phyloP scores from a whole-genome alignment of 2,888 invertebrate genomes.

The Ecliptopera silaceata region DNA sequence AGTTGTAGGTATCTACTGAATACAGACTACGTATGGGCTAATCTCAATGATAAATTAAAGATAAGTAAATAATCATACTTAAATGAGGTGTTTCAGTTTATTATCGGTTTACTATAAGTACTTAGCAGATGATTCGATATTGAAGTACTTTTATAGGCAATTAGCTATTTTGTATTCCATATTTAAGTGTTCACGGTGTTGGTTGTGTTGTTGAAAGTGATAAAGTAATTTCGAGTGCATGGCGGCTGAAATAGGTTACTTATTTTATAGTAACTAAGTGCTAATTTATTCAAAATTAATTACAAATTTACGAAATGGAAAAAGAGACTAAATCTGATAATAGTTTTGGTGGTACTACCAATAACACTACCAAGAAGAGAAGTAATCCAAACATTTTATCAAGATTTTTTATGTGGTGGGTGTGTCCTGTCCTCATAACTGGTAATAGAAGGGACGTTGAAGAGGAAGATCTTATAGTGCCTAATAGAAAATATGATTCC shows the following conservation, averaged over 20 bases:
- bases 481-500: constrained; percentile 84
- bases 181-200: constrained; percentile 20
- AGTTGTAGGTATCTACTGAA: neutral
- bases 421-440: constrained; percentile 74
- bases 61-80: constrained; percentile 27
- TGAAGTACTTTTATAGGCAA: constrained; percentile 21
- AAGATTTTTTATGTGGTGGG: constrained; percentile 73
- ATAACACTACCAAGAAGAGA: constrained; percentile 37
- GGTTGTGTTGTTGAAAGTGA: constrained; percentile 5
- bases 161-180: constrained; percentile 23
- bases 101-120: constrained; percentile 23
- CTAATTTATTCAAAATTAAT: neutral
- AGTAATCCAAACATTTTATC: constrained; percentile 67
- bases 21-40: constrained; percentile 1
- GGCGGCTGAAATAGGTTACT: neutral
- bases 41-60: constrained; percentile 26
- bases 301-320: constrained; percentile 35
- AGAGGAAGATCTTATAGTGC: constrained; percentile 85
- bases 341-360: constrained; percentile 25
- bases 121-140: constrained; percentile 21
- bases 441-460: constrained; percentile 84
- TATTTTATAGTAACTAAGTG: neutral
- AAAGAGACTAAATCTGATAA: constrained; percentile 35
- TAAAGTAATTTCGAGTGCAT: neutral
- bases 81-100: constrained; percentile 26